Base-by-base conservation (phyloP, 1,140 invertebrate genomes). In the Heterodera schachtii region DNA sequence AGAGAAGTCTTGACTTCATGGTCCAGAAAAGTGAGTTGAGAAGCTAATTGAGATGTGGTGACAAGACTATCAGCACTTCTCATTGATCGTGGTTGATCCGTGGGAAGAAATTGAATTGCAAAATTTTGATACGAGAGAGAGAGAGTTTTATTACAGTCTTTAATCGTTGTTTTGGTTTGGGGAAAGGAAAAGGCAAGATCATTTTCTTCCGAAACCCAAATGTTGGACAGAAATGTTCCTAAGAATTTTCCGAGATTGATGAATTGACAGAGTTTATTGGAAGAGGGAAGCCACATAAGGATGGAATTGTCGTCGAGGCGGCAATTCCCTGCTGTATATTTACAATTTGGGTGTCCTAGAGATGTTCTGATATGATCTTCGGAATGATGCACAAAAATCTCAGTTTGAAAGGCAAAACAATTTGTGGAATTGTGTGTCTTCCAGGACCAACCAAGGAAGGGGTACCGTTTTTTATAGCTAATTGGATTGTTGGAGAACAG, bases 401-500 rank as follows among this genome's bases (percentile, higher is more conserved):
- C 73, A 9, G 73, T 74, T 74, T 44, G n/a, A 13, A 74, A 74
- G 0, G 57, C 21, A 46, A 52, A 74, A 13, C 73, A 74, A 21
- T 74, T 74, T 31, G n/a, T 8, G 21, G 41, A 43, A n/a, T 74
- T 3, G 11, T 74, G 73, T 8, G 41, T 4, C 9, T 21, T n/a
- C 31, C 73, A 74, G 7, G 5, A 9, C 73, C 73, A 74, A 8
- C 73, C 73, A 6, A 74, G 11, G 21, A 74, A 44, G 3, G 73
- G 73, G 41, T 8, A 11, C 41, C 73, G 43, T 44, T 74, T 43
- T 8, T 41, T 3, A 13, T 74, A 74, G n/a, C 9, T n/a, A 4
- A 74, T 74, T 7, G 19, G 41, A 31, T 74, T 74, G 7, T 44
- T n/a, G 5, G 73, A 44, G 41, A 44, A 41, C 5, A 47, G 31